Percentiles rank a stretch among this genome's conserved stretches.
These are phyloP conservation scores for Diadegma fenestrale DNA, from an alignment of 2,888 invertebrate species.

Conservation along the genomic window DNA sequence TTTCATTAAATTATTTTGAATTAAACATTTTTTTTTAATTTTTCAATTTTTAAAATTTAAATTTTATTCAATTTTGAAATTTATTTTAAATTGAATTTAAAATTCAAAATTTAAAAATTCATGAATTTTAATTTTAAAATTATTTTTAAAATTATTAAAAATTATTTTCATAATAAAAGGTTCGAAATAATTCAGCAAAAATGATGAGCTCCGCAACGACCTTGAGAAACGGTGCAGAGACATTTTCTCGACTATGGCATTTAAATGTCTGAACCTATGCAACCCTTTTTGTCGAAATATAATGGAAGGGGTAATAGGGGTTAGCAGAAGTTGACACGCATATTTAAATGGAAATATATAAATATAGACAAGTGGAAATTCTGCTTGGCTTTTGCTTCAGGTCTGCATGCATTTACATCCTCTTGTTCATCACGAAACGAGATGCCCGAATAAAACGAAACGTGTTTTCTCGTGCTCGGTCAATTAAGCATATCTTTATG, in stretches of 20 bases:
- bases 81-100: too few species aligned
- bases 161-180: not conserved
- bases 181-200: not conserved
- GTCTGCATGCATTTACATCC: not conserved
- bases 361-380: slow-evolving; percentile 47
- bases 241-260: not conserved
- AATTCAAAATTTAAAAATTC: too few species aligned
- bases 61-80: too few species aligned
- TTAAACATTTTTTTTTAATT: too few species aligned
- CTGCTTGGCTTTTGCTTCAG: slow-evolving; percentile 62
- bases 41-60: too few species aligned
- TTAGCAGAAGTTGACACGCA: slow-evolving; percentile 7
- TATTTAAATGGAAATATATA: not conserved
- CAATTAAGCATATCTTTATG: slow-evolving; percentile 84
- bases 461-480: slow-evolving; percentile 82
- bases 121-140: not conserved
- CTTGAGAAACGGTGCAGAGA: not conserved
- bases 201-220: not conserved
- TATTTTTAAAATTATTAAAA: not conserved
- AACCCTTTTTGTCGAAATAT: slow-evolving; percentile 18
- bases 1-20: too few species aligned
- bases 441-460: slow-evolving; percentile 70
- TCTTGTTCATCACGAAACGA: slow-evolving; percentile 37
- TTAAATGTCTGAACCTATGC: slow-evolving; percentile 6
- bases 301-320: slow-evolving; percentile 29